Evolutionary conservation across 1,140 invertebrate species (phyloP).

Genomic region (Drosophila nikananu): DNA sequence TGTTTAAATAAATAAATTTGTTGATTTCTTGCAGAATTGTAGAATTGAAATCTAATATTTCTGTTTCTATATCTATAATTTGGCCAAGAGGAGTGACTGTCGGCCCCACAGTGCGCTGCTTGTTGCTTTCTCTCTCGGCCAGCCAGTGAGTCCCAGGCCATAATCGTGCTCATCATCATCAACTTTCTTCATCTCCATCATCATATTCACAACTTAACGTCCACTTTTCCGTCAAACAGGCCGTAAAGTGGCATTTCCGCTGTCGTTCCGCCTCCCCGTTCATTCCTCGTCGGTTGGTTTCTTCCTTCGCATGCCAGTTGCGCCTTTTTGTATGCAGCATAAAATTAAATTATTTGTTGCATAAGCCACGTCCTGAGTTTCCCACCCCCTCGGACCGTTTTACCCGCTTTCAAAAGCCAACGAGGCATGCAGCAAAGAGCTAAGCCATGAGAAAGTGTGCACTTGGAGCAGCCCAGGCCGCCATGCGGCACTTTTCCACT

Average conservation of each 20-base stretch:
- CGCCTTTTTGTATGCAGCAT: conserved; percentile 77
- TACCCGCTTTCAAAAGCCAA: conserved; percentile 52
- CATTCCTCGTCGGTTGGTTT: conserved; percentile 33
- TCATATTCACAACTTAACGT: conserved; percentile 83
- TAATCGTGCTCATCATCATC: conserved; percentile 57
- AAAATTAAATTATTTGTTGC: conserved; percentile 84
- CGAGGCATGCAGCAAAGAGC: conserved; percentile 76
- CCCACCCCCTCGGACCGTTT: background rate
- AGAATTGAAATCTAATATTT: background rate
- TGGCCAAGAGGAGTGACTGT: background rate
- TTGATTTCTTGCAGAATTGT: background rate
- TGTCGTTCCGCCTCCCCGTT: conserved; percentile 51
- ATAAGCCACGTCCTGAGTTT: conserved; percentile 56
- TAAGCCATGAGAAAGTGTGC: conserved; percentile 82
- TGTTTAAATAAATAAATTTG: background rate
- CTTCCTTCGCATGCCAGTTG: conserved; percentile 45
- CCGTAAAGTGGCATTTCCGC: conserved; percentile 82
- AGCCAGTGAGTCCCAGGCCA: conserved; percentile 18
- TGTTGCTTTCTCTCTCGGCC: conserved; percentile 20
- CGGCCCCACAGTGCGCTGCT: background rate
- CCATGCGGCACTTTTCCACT: conserved; percentile 37
- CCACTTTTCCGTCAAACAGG: conserved; percentile 80
- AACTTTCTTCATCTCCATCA: conserved; percentile 67
- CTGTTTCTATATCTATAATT: background rate
- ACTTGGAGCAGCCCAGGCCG: conserved; percentile 73